phyloP scores from a whole-genome alignment of 2,797 vertebrate genomes.

The Petrocephalus sullivani region DNA sequence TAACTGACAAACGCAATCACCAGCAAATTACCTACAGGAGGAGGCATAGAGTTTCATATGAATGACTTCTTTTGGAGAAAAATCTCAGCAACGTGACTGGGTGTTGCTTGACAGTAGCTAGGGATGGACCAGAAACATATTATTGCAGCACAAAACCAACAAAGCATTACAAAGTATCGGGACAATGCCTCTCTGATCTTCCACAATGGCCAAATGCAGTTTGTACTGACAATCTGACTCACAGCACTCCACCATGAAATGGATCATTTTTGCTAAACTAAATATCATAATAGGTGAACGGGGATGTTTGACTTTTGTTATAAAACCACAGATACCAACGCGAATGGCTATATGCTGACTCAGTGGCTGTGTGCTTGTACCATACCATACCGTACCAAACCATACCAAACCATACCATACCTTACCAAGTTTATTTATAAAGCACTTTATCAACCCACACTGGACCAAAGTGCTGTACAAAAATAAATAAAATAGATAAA shows the following conservation, averaged over 20 bases:
- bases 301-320: background rate
- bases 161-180: background rate
- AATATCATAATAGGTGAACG: background rate
- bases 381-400: too few species aligned
- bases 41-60: background rate
- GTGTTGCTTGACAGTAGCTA: background rate
- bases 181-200: background rate
- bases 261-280: background rate
- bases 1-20: conserved; percentile 90
- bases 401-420: too few species aligned
- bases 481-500: too few species aligned
- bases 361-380: background rate
- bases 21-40: conserved; percentile 76
- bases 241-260: background rate
- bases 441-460: too few species aligned
- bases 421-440: too few species aligned
- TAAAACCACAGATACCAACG: background rate
- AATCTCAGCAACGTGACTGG: background rate
- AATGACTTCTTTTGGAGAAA: background rate
- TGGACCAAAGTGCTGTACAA: too few species aligned
- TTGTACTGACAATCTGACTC: background rate
- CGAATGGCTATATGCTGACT: background rate
- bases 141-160: background rate
- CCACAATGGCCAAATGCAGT: background rate
- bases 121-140: background rate